Base-by-base conservation (phyloP, 2,797 vertebrate species). In the Emydoidea blandingii region DNA sequence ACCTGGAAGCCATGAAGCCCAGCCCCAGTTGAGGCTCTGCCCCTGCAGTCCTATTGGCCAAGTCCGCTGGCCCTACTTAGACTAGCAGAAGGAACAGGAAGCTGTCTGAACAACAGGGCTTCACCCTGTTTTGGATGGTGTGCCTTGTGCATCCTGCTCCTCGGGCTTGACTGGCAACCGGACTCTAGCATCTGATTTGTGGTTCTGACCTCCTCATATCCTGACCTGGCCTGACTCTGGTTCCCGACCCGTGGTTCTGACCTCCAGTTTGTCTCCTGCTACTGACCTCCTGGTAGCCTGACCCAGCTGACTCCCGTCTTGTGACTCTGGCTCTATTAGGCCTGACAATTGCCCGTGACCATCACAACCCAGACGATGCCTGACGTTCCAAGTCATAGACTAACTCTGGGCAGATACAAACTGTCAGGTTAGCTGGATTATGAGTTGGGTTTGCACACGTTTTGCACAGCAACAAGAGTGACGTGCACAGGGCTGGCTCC, bases 391-490 rank as follows among this genome's bases (percentile, higher is more conserved):
- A 18, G 21, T 41, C 5, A 0, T 1, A 34, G 27, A 12, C 4
- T 8, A 57, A 4, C 0, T 0, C 34, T 78, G 41, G 47, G 12
- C 52, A 49, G 16, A 50, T 14, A 72, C 15, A 18, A 16, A 7
- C 6, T 34, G 4, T 2, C 3, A 41, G 4, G 23, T 1, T 59
- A 34, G 41, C 68, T 18, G 37, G 19, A 53, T 5, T 9, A 0
- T 0, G 41, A 86, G 72, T 81, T 79, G 78, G 18, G n/a, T 92
- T 90, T 81, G 11, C 76, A 68, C 34, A 56, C 68, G 59, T 29
- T 29, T 57, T 34, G 2, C 2, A 23, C 47, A 37, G 3, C 59
- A 62, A 29, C 0, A 27, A 47, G 47, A 47, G 47, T 10, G 8
- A 47, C 47, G 3, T 47, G 47, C 47, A 47, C 47, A 47, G 47